These are phyloP conservation scores for Drosophila austrosaltans DNA, from an alignment of 2,888 invertebrate genomes.

Conservation along the genomic window DNA sequence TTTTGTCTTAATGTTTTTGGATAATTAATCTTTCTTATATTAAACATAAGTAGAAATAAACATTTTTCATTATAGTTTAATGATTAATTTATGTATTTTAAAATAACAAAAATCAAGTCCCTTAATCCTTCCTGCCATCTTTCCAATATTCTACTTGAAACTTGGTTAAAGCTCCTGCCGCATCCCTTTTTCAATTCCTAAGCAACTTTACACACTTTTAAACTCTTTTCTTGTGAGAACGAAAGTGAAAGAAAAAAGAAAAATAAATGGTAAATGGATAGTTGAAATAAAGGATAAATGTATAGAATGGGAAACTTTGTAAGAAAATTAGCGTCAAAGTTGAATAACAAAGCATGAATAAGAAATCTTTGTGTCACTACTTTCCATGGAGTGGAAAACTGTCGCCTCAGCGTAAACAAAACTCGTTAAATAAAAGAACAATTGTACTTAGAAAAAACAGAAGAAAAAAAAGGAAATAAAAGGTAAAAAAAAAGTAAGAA, in stretches of 20 bases:
- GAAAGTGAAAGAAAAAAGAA: slow-evolving; percentile 9
- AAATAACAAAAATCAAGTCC: no score
- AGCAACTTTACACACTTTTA: slow-evolving; percentile 19
- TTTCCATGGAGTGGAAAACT: slow-evolving; percentile 33
- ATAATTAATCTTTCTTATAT: no score
- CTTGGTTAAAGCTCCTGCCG: slow-evolving; percentile 44
- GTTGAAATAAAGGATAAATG: background rate
- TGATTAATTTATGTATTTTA: no score
- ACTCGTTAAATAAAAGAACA: slow-evolving; percentile 79
- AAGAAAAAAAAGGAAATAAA: slow-evolving; percentile 30
- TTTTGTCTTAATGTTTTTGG: no score
- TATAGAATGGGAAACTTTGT: slow-evolving; percentile 41
- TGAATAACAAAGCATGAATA: slow-evolving; percentile 70
- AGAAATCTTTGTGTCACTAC: slow-evolving; percentile 66
- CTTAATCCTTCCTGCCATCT: background rate
- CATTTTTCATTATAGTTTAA: no score
- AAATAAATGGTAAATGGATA: background rate
- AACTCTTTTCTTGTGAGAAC: slow-evolving; percentile 18
- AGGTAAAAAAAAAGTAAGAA: slow-evolving; percentile 15
- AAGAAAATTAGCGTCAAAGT: slow-evolving; percentile 76
- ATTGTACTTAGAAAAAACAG: slow-evolving; percentile 68
- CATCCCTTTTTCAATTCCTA: background rate
- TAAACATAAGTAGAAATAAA: no score
- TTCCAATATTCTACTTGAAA: slow-evolving; percentile 26
- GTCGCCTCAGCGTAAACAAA: slow-evolving; percentile 71